phyloP scores from a whole-genome alignment of 2,888 invertebrate genomes.

The Saturnia pavonia region DNA sequence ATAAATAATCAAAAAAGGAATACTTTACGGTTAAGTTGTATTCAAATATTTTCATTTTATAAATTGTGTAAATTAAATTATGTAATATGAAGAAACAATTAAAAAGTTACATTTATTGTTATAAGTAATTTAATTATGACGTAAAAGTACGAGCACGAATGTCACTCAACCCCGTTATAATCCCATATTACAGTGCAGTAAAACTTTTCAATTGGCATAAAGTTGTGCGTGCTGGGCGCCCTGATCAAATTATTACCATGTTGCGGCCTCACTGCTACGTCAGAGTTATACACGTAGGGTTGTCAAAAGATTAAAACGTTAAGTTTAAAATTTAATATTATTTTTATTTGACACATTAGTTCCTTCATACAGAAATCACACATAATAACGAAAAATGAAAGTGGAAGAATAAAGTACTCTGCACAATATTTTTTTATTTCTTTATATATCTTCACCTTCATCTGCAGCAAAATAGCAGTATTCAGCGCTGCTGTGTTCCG shows the following conservation, averaged over 20 bases:
- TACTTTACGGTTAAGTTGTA: neutral
- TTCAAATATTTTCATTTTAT: neutral
- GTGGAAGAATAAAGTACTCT: no score
- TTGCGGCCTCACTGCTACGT: constrained; percentile 63
- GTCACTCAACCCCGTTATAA: constrained; percentile 50
- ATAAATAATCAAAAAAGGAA: neutral
- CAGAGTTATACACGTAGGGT: constrained; percentile 42
- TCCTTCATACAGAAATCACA: neutral
- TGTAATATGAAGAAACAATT: neutral
- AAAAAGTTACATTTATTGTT: constrained; percentile 25
- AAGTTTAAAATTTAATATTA: neutral
- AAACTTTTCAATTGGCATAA: constrained; percentile 54
- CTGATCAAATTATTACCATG: constrained; percentile 79
- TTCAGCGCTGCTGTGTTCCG: no score
- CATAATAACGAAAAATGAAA: no score
- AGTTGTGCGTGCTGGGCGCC: constrained; percentile 49
- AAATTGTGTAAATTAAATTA: neutral
- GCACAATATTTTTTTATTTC: no score
- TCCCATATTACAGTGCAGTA: constrained; percentile 71
- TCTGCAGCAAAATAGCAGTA: no score
- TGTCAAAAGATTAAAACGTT: constrained; percentile 22
- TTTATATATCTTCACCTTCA: no score
- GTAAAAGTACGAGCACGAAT: constrained; percentile 36
- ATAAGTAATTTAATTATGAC: constrained; percentile 37
- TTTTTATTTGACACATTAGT: neutral